phyloP scores from a whole-genome alignment of 2,888 invertebrate species.

The Tortricodes alternella region DNA sequence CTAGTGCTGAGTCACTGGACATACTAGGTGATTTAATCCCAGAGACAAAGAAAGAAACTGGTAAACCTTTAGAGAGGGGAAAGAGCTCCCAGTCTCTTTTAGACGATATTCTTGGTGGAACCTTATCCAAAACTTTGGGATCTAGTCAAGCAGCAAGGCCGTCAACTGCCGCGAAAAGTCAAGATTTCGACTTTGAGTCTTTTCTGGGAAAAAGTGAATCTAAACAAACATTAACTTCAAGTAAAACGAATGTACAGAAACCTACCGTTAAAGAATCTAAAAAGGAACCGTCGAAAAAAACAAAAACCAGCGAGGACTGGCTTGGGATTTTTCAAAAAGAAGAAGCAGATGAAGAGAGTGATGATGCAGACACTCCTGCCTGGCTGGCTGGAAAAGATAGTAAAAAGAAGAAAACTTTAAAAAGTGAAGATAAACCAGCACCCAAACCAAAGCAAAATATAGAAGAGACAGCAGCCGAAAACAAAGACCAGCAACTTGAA shows the following conservation, averaged over 20 bases:
- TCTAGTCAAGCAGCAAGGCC: slow-evolving; percentile 47
- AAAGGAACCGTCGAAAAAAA: slow-evolving; percentile 48
- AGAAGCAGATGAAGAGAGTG: slow-evolving; percentile 51
- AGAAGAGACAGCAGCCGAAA: slow-evolving; percentile 22
- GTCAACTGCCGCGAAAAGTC: slow-evolving; percentile 52
- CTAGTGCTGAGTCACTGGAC: slow-evolving; percentile 58
- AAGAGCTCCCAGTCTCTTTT: slow-evolving; percentile 75
- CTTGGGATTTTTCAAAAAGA: slow-evolving; percentile 72
- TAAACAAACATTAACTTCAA: slow-evolving; percentile 44
- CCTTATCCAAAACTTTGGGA: slow-evolving; percentile 53
- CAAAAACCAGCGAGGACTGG: slow-evolving; percentile 69
- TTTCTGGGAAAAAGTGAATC: slow-evolving; percentile 59
- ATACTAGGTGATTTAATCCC: slow-evolving; percentile 54
- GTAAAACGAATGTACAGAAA: slow-evolving; percentile 47
- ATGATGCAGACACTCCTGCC: slow-evolving; percentile 61
- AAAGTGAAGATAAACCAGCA: slow-evolving; percentile 39
- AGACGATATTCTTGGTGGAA: slow-evolving; percentile 80
- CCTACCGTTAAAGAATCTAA: slow-evolving; percentile 45
- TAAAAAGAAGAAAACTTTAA: slow-evolving; percentile 56
- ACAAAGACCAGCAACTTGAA: slow-evolving; percentile 36
- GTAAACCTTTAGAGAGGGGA: slow-evolving; percentile 57
- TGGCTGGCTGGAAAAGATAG: slow-evolving; percentile 62
- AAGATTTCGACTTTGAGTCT: slow-evolving; percentile 65
- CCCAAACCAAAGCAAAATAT: slow-evolving; percentile 27
- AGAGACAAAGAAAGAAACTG: slow-evolving; percentile 49